Base-by-base conservation (phyloP, 1,140 invertebrate genomes). In the Anoplolepis gracilipes region DNA sequence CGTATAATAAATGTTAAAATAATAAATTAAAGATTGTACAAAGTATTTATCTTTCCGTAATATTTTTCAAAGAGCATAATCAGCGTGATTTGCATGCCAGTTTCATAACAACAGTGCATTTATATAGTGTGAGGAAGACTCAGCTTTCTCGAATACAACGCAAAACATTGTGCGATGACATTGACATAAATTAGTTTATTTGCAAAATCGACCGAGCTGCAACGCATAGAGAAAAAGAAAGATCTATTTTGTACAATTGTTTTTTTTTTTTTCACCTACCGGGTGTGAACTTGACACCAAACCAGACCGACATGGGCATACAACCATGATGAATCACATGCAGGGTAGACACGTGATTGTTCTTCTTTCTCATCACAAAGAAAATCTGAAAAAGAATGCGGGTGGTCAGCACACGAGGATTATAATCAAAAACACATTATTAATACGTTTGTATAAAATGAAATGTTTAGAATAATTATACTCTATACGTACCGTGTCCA, bases 261-360 rank as follows among this genome's bases (percentile, higher is more conserved):
- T 4, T 7, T 36, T 36, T 36, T 42, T 42, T 55, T 39, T 82
- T 33, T 46, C 78, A 91, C 91, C 88, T 93, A 97, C 97, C 97
- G 90, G 98, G 97, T 62, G 98, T 98, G 95, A 99, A 99, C 94
- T 99, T 99, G 33, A 99, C 98, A 53, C 98, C 98, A 94, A 99
- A 99, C 98, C 98, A 99, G 39, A 99, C 98, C 3, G 97, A 98
- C 96, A 99, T 97, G 53, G 98, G 98, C 98, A 99, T 99, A 90
- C 98, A 97, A 76, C 98, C 98, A 94, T 99, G 98, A 95, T 99
- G 98, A 91, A 99, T 99, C 28, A 99, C 98, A 94, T 99, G 99
- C 25, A 99, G 96, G 11, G 97, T 98, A 30, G 98, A 98, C 59
- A 99, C 97, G 93, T 99, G 98, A 93, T 97, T 96, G 92, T 97